Base-by-base conservation (phyloP, 2,797 vertebrate species). In the Vespertilio murinus region DNA sequence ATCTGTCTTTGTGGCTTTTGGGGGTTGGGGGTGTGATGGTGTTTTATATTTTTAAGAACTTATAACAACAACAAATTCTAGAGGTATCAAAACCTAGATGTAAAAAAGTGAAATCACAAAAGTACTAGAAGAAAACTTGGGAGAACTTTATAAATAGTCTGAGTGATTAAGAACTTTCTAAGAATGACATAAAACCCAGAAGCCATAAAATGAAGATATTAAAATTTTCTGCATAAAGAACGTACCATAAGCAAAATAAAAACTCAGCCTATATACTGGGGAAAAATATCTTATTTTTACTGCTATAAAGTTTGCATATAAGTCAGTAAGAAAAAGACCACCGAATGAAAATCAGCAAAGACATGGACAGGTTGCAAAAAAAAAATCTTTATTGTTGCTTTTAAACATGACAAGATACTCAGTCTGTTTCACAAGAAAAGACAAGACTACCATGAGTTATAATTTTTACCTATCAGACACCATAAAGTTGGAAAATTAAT, bases 21-120 rank as follows among this genome's bases (percentile, higher is more conserved):
- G 35, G 13, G 14, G 77, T 1, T 2, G 17, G 49, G 35, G 25
- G 35, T 10, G 33, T 56, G 12, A 89, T 91, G 16, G 23, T 59
- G 16, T 92, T 91, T 83, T 67, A 28, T 90, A 61, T 35, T 67
- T 96, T 67, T 25, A 90, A 92, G 74, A 89, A 73, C 23, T 45
- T 88, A 23, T 0, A 86, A 64, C 13, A 88, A 28, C 9, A 73
- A 52, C 73, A 73, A 45, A 74, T 88, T 54, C 7, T 35, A 79
- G 33, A 28, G 23, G 3, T 75, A 52, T 88, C 49, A 78, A 83
- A 78, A 88, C 14, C 6, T 83, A 79, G 87, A 38, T 79, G 12
- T 67, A 52, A 71, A 73, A 67, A 87, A 61, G 23, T 30, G 6
- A 94, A 84, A 54, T 52, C 12, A 7, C 88, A 47, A 54, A 52